Evolutionary conservation across 2,113 vertebrate genomes (phyloP), one percentile per base, ranked within the genome.

Genomic region (Oreochromis niloticus): DNA sequence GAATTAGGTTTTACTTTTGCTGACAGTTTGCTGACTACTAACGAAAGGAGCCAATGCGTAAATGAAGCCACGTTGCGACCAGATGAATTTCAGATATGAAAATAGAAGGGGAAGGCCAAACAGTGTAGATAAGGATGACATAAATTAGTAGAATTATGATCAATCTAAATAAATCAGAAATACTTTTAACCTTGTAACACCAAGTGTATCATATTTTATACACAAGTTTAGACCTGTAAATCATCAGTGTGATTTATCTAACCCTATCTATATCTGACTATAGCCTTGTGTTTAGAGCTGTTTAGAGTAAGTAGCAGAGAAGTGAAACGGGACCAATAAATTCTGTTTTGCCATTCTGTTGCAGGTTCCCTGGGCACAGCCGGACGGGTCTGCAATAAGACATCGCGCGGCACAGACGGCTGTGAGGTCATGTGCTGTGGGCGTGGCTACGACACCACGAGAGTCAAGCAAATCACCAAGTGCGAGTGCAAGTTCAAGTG

Each of bases 391-490:
- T 99, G 99, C 95, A 98, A 96, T 94, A 99, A 98, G 96, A 94
- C 94, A 13, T 99, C 98, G 0, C 97, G 97, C 0, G 98, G 98
- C 56, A 99, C 98, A 0, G 99, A 99, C 0, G 98, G 98, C 56
- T 99, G 99, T 16, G 99, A 99, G 95, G 98, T 99, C 94, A 99
- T 99, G 99, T 99, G 99, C 95, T 99, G 99, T 7, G 99, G 98
- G 27, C 96, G 99, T 41, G 99, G 99, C 30, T 99, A 99, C 6
- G 99, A 99, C 96, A 99, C 99, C 83, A 99, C 97, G 0, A 96
- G 98, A 43, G 96, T 98, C 85, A 97, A 96, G 3, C 97, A 98
- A 13, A 91, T 98, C 95, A 98, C 96, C 88, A 98, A 99, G 96
- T 99, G 98, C 54, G 98, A 98, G 96, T 99, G 98, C 96, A 99